Evolutionary conservation across 2,888 invertebrate genomes (phyloP).

Genomic region (Cephus pygmeus): DNA sequence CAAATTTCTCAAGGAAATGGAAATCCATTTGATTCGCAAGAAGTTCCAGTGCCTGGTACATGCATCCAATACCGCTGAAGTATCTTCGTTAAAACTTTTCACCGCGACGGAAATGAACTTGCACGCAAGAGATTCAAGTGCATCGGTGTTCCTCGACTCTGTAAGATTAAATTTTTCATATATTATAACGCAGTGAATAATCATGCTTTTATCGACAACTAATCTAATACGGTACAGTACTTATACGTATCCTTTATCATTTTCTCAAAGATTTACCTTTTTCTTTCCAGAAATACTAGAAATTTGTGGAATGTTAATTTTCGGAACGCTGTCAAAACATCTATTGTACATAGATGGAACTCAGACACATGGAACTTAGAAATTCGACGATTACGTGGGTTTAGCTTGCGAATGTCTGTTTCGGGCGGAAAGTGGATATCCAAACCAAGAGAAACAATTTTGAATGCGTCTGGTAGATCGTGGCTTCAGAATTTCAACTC

Average conservation of each 20-base stretch:
- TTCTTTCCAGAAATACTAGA: not conserved
- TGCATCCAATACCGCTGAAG: not conserved
- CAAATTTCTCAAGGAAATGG: not conserved
- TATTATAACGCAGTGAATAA: not conserved
- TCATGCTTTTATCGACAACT: not conserved
- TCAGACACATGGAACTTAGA: not conserved
- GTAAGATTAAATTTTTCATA: not conserved
- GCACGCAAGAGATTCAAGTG: not conserved
- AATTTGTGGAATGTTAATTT: not conserved
- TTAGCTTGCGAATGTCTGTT: not conserved
- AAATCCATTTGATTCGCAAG: not conserved
- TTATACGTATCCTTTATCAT: not conserved
- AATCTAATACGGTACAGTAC: not conserved
- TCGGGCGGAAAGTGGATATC: not conserved
- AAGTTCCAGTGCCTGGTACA: not conserved
- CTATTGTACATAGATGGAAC: not conserved
- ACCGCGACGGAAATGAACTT: not conserved
- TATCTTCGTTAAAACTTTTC: not conserved
- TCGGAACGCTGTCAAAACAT: not conserved
- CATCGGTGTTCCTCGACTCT: not conserved
- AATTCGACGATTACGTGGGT: not conserved
- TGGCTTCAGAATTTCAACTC: not conserved
- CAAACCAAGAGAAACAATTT: not conserved
- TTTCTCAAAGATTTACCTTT: not conserved
- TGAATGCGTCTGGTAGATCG: not conserved